Evolutionary conservation across 2,888 invertebrate genomes (phyloP).

Genomic region (Drosophila phalerata): DNA sequence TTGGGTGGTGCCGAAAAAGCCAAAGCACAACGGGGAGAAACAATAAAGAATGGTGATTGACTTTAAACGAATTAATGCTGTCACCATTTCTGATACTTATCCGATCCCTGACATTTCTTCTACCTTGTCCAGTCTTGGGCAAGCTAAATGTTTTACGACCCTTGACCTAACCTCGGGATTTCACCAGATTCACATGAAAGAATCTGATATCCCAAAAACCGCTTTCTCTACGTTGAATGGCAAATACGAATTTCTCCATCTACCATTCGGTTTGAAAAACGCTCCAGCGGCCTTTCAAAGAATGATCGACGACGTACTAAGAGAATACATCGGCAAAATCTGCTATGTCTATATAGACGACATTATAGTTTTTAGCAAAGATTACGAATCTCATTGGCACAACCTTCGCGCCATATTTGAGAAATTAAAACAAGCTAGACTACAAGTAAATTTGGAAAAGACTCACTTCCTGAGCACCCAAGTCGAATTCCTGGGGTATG

Average conservation of each 20-base stretch:
- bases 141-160: conserved; percentile 53
- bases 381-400: conserved; percentile 15
- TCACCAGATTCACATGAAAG: conserved; percentile 46
- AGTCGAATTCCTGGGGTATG: conserved; percentile 15
- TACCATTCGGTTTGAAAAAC: conserved; percentile 1
- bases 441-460: conserved; percentile 9
- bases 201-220: neutral
- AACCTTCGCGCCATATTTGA: neutral
- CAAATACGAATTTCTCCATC: neutral
- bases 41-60: conserved; percentile 55
- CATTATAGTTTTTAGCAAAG: conserved; percentile 11
- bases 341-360: conserved; percentile 39
- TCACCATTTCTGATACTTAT: conserved; percentile 51
- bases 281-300: conserved; percentile 24
- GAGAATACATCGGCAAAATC: too few relatives aligned
- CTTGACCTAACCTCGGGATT: conserved; percentile 57
- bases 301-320: conserved; percentile 53
- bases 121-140: conserved; percentile 30
- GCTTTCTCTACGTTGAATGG: neutral
- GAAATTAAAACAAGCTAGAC: neutral
- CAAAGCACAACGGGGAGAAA: conserved; percentile 41
- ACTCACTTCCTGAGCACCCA: neutral
- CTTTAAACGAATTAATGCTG: conserved; percentile 51
- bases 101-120: conserved; percentile 47
- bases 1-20: conserved; percentile 61